phyloP scores from a whole-genome alignment of 2,797 vertebrate genomes.

The Botia kubotai region DNA sequence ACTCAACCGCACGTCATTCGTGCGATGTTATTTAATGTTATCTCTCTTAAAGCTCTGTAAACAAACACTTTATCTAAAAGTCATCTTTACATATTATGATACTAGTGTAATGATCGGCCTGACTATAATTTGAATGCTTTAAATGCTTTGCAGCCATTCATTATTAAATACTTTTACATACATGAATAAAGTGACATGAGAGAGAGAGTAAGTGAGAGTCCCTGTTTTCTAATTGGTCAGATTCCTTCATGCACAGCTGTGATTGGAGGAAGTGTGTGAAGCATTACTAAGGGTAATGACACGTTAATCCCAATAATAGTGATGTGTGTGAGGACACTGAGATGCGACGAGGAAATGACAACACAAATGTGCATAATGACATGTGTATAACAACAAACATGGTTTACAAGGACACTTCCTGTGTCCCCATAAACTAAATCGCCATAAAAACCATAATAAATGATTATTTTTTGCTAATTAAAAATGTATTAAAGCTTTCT shows the following conservation, averaged over 20 bases:
- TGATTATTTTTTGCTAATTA: too few relatives aligned
- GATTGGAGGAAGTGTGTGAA: neutral
- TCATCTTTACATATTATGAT: neutral
- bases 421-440: too few relatives aligned
- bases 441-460: too few relatives aligned
- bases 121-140: neutral
- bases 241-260: neutral
- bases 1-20: conserved; percentile 2
- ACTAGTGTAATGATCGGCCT: neutral
- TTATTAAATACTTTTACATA: neutral
- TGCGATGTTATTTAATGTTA: neutral
- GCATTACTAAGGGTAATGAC: neutral
- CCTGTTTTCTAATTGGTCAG: conserved; percentile 11
- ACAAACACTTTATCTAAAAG: conserved; percentile 5
- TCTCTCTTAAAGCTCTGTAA: neutral
- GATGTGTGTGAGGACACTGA: neutral
- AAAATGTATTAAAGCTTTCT: too few relatives aligned
- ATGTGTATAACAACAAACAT: too few relatives aligned
- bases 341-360: neutral
- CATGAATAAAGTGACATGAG: neutral
- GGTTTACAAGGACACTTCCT: too few relatives aligned
- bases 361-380: too few relatives aligned
- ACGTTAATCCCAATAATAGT: neutral
- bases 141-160: neutral
- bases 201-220: conserved; percentile 8